Conservation (phyloP, 2,113 vertebrate species). For the Corythoichthys intestinalis region DNA sequence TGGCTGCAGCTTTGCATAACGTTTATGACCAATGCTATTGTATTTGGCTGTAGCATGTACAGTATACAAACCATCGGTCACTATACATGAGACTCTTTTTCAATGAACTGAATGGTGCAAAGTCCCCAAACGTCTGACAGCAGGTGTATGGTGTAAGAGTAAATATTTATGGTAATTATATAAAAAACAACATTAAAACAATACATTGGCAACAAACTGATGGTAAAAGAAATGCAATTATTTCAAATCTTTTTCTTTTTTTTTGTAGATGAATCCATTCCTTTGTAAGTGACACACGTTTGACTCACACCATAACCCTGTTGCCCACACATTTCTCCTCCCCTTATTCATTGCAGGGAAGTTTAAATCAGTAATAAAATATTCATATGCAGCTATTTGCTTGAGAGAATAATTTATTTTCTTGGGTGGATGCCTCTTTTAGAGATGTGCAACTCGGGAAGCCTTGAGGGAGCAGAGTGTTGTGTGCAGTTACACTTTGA, state of each 20-base stretch:
- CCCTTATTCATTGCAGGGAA: conserved; percentile 51
- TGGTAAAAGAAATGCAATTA: too few relatives aligned
- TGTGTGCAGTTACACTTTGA: conserved; percentile 67
- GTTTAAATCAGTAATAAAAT: conserved; percentile 72
- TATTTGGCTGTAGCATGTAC: too few relatives aligned
- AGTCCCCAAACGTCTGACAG: too few relatives aligned
- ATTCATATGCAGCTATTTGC: conserved; percentile 71
- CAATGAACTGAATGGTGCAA: too few relatives aligned
- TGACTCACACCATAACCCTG: conserved; percentile 37
- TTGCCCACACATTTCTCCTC: conserved; percentile 40
- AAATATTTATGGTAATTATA: too few relatives aligned
- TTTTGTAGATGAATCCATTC: conserved; percentile 60
- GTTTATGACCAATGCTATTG: too few relatives aligned
- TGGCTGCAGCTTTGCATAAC: too few relatives aligned
- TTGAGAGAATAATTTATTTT: conserved; percentile 75
- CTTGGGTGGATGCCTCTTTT: conserved; percentile 65
- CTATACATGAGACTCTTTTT: too few relatives aligned
- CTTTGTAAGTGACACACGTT: conserved; percentile 30
- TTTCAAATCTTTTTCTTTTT: not conserved
- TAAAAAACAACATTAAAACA: too few relatives aligned
- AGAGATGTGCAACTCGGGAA: conserved; percentile 52
- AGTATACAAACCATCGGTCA: too few relatives aligned
- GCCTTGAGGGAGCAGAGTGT: conserved; percentile 63
- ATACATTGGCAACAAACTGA: too few relatives aligned
- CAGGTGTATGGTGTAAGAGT: too few relatives aligned